These are phyloP conservation scores for Pterostichus niger DNA, from an alignment of 2,888 invertebrate genomes.

Conservation along the genomic window DNA sequence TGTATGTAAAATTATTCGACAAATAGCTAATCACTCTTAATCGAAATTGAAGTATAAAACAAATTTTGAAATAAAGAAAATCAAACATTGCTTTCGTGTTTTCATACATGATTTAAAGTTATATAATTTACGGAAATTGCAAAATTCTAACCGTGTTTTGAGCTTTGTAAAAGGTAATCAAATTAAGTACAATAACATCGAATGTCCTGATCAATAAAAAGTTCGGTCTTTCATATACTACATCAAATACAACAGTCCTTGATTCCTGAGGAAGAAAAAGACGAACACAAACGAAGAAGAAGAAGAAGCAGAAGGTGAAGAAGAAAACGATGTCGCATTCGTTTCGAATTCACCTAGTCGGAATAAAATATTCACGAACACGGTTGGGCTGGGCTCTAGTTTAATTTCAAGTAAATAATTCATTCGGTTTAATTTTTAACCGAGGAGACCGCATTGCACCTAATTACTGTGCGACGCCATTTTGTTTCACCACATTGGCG, in stretches of 20 bases:
- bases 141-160: not conserved
- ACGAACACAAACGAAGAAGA: not conserved
- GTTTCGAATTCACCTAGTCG: conserved; percentile 40
- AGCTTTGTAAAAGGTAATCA: conserved; percentile 15
- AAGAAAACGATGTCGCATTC: conserved; percentile 20
- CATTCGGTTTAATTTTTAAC: conserved; percentile 55
- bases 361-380: conserved; percentile 55
- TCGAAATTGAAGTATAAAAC: too few relatives aligned
- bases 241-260: conserved; percentile 23
- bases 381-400: not conserved
- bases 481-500: not conserved
- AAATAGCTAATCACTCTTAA: too few relatives aligned
- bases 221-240: conserved; percentile 9
- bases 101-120: not conserved
- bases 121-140: not conserved
- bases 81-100: too few relatives aligned
- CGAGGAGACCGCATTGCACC: conserved; percentile 22
- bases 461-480: conserved; percentile 33
- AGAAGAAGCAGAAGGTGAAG: too few relatives aligned
- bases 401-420: conserved; percentile 52
- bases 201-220: conserved; percentile 4
- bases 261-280: conserved; percentile 31
- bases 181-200: conserved; percentile 4
- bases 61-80: too few relatives aligned
- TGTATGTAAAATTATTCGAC: too few relatives aligned